Conservation (phyloP, 2,888 invertebrate genomes). For the Meteorus cinctellus region DNA sequence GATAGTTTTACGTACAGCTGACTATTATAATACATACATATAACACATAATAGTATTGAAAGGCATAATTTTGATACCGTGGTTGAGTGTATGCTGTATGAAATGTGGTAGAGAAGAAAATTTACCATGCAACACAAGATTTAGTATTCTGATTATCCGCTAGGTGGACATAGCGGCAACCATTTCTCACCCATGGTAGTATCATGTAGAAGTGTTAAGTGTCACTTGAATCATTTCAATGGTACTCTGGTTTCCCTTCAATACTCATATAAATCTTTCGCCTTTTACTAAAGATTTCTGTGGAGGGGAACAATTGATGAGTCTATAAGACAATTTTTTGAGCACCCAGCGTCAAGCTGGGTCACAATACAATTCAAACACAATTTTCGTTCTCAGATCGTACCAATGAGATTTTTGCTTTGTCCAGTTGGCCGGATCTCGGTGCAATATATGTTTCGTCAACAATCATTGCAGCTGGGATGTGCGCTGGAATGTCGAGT, state of each 20-base stretch:
- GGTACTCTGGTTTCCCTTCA: constrained; percentile 72
- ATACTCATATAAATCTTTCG: constrained; percentile 74
- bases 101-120: constrained; percentile 32
- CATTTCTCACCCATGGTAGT: background rate
- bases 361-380: constrained; percentile 53
- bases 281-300: constrained; percentile 75
- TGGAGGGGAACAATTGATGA: constrained; percentile 70
- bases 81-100: background rate
- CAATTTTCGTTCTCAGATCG: constrained; percentile 26
- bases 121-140: constrained; percentile 25
- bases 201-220: constrained; percentile 48
- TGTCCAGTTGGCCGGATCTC: too few species aligned
- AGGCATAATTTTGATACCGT: background rate
- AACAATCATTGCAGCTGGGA: too few species aligned
- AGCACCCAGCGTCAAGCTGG: constrained; percentile 59
- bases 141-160: background rate
- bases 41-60: background rate
- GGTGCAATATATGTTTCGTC: too few species aligned
- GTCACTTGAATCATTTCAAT: too few species aligned
- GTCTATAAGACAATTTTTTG: constrained; percentile 67
- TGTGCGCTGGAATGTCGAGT: too few species aligned
- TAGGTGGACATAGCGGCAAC: background rate
- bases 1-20: background rate
- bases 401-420: too few species aligned
- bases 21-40: background rate